Percentiles rank a stretch among this genome's conserved stretches.
phyloP scores from a whole-genome alignment of 2,797 vertebrate genomes.

The Enteromius argenteus region DNA sequence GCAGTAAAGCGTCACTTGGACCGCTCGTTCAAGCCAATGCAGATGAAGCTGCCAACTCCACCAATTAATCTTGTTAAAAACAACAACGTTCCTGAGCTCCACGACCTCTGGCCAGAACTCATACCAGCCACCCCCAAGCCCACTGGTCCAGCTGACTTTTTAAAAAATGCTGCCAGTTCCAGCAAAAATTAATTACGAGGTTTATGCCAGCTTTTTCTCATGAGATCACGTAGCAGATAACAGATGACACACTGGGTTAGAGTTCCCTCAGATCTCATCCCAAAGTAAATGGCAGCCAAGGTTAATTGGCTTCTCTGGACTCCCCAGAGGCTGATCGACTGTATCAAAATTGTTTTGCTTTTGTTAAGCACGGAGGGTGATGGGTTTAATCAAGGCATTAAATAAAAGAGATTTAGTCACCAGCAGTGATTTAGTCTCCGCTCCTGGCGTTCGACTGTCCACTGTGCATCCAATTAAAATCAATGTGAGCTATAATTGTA shows the following conservation, averaged over 20 bases:
- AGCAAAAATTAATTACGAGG: slow-evolving; percentile 44
- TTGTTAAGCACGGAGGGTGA: slow-evolving; percentile 54
- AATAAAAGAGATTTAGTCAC: slow-evolving; percentile 51
- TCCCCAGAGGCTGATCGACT: slow-evolving; percentile 53
- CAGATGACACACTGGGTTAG: slow-evolving; percentile 37
- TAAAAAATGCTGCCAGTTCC: slow-evolving; percentile 8
- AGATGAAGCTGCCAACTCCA: slow-evolving; percentile 23
- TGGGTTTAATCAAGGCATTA: slow-evolving; percentile 61
- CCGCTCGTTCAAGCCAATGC: background rate
- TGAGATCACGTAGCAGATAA: slow-evolving; percentile 18
- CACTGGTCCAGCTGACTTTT: slow-evolving; percentile 20
- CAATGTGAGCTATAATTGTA: slow-evolving; percentile 52
- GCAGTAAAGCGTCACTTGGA: slow-evolving; percentile 8
- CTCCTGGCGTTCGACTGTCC: slow-evolving; percentile 47
- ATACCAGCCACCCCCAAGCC: background rate
- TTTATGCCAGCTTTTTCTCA: slow-evolving; percentile 34
- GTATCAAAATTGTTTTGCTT: slow-evolving; percentile 62
- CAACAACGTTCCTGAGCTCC: slow-evolving; percentile 10
- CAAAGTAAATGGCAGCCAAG: slow-evolving; percentile 52
- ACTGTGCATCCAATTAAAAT: slow-evolving; percentile 54
- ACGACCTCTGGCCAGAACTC: background rate
- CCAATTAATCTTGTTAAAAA: slow-evolving; percentile 22
- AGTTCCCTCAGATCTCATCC: slow-evolving; percentile 51
- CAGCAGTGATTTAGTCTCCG: slow-evolving; percentile 47
- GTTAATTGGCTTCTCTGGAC: slow-evolving; percentile 62